A percentile compares a stretch with the other conserved stretches of the same genome.
phyloP scores from a whole-genome alignment of 2,888 invertebrate species.

The Ichneumoninae sp. region DNA sequence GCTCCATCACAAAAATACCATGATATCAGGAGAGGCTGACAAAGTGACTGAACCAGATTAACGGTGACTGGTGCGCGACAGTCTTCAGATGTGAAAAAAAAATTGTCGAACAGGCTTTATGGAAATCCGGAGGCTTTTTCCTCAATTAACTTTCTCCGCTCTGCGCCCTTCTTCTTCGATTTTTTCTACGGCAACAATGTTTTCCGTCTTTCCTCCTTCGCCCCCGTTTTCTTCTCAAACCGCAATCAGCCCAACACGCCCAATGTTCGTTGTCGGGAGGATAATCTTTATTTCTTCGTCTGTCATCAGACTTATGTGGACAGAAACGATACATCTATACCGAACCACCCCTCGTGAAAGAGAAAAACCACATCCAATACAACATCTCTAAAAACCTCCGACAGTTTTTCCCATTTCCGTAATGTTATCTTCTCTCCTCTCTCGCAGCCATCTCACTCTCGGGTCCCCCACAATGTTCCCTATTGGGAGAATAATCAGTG shows the following conservation, averaged over 20 bases:
- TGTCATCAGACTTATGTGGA: neutral
- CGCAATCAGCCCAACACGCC: neutral
- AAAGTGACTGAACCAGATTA: neutral
- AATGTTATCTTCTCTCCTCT: neutral
- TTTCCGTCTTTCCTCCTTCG: too few species aligned
- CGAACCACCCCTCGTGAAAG: neutral
- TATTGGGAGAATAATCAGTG: neutral
- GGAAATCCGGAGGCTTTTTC: conserved; percentile 45
- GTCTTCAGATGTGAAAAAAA: neutral
- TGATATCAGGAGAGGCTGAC: neutral
- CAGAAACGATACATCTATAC: neutral
- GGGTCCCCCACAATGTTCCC: conserved; percentile 59
- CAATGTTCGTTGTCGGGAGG: neutral
- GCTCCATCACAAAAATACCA: neutral
- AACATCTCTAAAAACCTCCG: neutral
- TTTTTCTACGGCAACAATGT: neutral
- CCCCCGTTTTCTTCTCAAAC: neutral
- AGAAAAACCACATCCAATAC: neutral
- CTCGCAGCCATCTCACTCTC: conserved; percentile 63
- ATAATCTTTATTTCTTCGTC: neutral
- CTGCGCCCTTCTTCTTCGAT: neutral
- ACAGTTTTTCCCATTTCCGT: conserved; percentile 2
- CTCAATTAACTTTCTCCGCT: conserved; percentile 18
- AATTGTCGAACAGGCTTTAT: conserved; percentile 23
- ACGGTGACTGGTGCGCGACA: neutral